Conservation (phyloP, 2,888 invertebrate genomes). For the Stenodema calcarata region DNA sequence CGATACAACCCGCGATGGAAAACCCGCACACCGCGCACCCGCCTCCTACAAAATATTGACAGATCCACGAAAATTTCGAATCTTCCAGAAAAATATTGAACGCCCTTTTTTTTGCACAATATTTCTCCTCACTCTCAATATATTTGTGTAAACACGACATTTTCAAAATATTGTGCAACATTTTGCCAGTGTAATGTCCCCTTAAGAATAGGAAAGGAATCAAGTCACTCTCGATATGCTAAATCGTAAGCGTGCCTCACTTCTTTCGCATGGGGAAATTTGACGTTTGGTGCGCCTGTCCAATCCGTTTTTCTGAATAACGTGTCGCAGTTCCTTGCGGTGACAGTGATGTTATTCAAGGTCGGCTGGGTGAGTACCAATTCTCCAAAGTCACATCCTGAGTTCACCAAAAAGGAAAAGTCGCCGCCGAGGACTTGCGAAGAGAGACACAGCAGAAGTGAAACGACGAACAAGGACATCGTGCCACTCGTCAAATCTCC, state of each 20-base stretch:
- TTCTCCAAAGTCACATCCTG: slow-evolving; percentile 15
- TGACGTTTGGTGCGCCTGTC: slow-evolving; percentile 13
- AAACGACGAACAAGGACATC: background rate
- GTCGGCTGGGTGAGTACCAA: background rate
- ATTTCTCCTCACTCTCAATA: too few species aligned
- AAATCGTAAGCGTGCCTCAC: slow-evolving; percentile 11
- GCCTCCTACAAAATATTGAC: too few species aligned
- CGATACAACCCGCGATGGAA: too few species aligned
- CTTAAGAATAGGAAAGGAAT: too few species aligned
- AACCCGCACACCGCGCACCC: too few species aligned
- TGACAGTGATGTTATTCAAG: background rate
- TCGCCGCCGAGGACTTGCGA: background rate
- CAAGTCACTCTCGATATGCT: too few species aligned
- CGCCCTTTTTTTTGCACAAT: too few species aligned
- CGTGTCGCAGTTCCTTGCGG: slow-evolving; percentile 27
- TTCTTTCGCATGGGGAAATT: slow-evolving; percentile 20
- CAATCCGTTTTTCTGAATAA: slow-evolving; percentile 43
- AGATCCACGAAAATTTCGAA: too few species aligned
- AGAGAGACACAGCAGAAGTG: background rate
- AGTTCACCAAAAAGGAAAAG: background rate
- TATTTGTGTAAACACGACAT: too few species aligned
- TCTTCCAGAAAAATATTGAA: too few species aligned
- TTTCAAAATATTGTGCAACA: too few species aligned
- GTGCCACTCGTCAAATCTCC: background rate
- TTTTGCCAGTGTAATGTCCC: too few species aligned